Evolutionary conservation across 1,140 invertebrate genomes (phyloP).

Genomic region (Drosophila kanapiae): DNA sequence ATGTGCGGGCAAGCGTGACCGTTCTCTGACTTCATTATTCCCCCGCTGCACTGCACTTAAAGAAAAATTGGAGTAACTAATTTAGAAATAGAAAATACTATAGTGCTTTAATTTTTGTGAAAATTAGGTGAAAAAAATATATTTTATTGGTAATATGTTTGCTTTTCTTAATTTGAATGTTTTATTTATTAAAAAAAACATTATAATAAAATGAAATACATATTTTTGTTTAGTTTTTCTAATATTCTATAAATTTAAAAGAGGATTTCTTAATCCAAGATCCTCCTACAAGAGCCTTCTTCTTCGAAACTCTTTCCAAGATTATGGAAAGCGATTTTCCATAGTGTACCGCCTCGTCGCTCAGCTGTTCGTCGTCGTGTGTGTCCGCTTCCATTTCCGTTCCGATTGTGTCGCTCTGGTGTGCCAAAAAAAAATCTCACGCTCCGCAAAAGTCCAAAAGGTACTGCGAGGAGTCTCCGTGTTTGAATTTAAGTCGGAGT

Average conservation of each 20-base stretch:
- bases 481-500: background rate
- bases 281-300: too few species aligned
- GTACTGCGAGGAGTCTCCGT: background rate
- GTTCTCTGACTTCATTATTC: conserved; percentile 78
- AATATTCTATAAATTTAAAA: too few species aligned
- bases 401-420: conserved; percentile 36
- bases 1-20: conserved; percentile 76
- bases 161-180: too few species aligned
- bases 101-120: too few species aligned
- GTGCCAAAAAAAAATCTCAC: conserved; percentile 64
- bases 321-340: background rate
- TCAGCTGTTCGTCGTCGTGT: conserved; percentile 55
- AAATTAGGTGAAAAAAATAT: too few species aligned
- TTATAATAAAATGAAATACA: too few species aligned
- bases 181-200: too few species aligned
- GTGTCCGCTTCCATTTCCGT: conserved; percentile 71
- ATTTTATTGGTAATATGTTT: too few species aligned
- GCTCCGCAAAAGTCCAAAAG: conserved; percentile 28
- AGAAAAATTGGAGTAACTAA: background rate
- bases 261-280: too few species aligned
- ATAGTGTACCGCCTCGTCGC: conserved; percentile 1
- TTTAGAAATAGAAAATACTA: too few species aligned
- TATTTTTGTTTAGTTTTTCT: too few species aligned
- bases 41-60: conserved; percentile 5
- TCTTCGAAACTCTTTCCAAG: too few species aligned